Evolutionary conservation across 2,888 invertebrate genomes (phyloP).

Genomic region (Apamea epomidion): DNA sequence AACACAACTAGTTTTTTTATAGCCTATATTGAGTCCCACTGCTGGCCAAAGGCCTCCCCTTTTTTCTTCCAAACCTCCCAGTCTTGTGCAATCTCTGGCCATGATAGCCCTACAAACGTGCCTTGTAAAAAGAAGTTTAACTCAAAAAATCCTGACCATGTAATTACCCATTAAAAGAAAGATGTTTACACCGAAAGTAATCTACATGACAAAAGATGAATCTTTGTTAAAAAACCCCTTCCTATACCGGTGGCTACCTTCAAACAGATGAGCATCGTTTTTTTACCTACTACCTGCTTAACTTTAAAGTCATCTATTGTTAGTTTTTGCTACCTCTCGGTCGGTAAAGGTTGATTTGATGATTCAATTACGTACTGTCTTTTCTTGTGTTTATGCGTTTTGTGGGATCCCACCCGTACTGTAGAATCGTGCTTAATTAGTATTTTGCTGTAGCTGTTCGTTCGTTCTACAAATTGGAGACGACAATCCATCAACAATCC

Average conservation of each 20-base stretch:
- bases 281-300: constrained; percentile 38
- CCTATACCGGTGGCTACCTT: constrained; percentile 5
- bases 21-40: background rate
- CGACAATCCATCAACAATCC: too few species aligned
- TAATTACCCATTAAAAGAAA: background rate
- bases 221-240: constrained; percentile 20
- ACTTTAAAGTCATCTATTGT: constrained; percentile 22
- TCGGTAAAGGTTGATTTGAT: constrained; percentile 19
- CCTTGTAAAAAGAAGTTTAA: background rate
- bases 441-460: background rate
- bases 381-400: constrained; percentile 7
- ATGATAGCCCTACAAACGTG: background rate
- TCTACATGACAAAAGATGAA: constrained; percentile 30
- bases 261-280: constrained; percentile 30
- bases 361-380: constrained; percentile 22
- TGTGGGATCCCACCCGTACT: background rate
- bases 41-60: too few species aligned
- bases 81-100: background rate
- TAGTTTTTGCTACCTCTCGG: constrained; percentile 16
- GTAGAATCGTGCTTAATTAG: background rate
- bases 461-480: background rate
- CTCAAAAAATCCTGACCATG: background rate
- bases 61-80: too few species aligned
- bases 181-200: constrained; percentile 20
- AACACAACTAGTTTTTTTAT: background rate